A percentile compares a stretch with the other conserved stretches of the same genome.
Conservation (phyloP, 2,888 invertebrate genomes). For the Lobophora halterata region DNA sequence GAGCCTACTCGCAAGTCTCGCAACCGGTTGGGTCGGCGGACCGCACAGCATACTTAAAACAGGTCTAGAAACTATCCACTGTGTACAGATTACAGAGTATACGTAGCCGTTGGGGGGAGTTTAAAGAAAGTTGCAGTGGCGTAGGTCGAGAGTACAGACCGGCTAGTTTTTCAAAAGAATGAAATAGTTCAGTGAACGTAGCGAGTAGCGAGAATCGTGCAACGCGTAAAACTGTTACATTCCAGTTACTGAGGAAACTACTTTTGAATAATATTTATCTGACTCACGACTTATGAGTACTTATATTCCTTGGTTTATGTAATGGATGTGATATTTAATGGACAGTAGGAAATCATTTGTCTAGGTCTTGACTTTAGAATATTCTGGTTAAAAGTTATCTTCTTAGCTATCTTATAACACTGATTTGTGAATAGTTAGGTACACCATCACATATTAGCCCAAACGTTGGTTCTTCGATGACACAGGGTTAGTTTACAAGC, state of each 20-base stretch:
- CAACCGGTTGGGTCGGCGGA: constrained; percentile 43
- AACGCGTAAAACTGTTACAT: constrained; percentile 27
- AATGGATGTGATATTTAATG: too few relatives aligned
- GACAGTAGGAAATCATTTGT: too few relatives aligned
- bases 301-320: neutral
- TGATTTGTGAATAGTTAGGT: too few relatives aligned
- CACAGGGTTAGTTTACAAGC: too few relatives aligned
- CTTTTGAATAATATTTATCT: neutral
- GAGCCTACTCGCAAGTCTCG: constrained; percentile 35
- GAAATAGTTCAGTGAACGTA: constrained; percentile 36
- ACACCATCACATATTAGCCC: too few relatives aligned
- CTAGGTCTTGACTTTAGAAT: neutral
- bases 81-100: constrained; percentile 28
- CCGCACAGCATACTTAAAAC: constrained; percentile 34
- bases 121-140: constrained; percentile 68
- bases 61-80: constrained; percentile 43
- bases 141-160: constrained; percentile 61
- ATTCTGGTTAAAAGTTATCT: neutral
- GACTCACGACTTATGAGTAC: neutral
- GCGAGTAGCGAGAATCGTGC: constrained; percentile 27
- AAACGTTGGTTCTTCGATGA: too few relatives aligned
- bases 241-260: constrained; percentile 1
- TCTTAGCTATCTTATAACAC: neutral
- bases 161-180: constrained; percentile 38
- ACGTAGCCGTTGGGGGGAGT: constrained; percentile 35